Evolutionary conservation across 2,113 vertebrate species (phyloP).

Genomic region (Microcebus ravelobensis): DNA sequence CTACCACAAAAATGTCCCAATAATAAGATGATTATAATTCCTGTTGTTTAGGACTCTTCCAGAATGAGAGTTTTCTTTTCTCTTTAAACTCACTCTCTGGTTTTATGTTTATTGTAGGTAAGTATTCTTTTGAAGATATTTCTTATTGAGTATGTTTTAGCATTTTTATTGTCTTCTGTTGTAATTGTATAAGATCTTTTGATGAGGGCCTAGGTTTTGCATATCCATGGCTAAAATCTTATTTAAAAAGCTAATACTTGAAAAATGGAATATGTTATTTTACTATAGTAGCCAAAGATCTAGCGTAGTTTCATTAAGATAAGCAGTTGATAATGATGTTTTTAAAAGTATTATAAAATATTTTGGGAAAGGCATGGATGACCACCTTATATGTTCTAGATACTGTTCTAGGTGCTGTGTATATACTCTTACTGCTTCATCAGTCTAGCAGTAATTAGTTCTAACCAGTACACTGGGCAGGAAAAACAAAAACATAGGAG

Average conservation of each 20-base stretch:
- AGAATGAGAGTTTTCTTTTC: not conserved
- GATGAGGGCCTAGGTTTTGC: not conserved
- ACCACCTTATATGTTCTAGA: too few species aligned
- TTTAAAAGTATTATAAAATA: not conserved
- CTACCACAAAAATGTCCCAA: not conserved
- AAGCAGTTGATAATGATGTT: not conserved
- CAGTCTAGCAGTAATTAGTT: fast-evolving
- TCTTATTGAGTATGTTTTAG: not conserved
- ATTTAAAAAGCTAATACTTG: not conserved
- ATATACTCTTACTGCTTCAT: not conserved
- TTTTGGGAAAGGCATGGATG: not conserved
- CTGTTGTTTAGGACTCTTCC: not conserved
- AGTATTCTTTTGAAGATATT: not conserved
- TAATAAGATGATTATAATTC: not conserved
- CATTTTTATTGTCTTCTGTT: not conserved
- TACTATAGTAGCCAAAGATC: not conserved
- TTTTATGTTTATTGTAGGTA: not conserved
- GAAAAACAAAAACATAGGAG: not conserved
- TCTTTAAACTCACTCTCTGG: not conserved
- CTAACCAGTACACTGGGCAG: not conserved
- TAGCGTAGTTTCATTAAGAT: not conserved
- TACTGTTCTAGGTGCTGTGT: fast-evolving
- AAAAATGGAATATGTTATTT: not conserved
- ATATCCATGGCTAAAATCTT: not conserved
- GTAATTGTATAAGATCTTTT: not conserved